Evolutionary conservation across 2,888 invertebrate species (phyloP), one percentile per base, ranked within the genome.

Genomic region (Tromatobia lineatoria): DNA sequence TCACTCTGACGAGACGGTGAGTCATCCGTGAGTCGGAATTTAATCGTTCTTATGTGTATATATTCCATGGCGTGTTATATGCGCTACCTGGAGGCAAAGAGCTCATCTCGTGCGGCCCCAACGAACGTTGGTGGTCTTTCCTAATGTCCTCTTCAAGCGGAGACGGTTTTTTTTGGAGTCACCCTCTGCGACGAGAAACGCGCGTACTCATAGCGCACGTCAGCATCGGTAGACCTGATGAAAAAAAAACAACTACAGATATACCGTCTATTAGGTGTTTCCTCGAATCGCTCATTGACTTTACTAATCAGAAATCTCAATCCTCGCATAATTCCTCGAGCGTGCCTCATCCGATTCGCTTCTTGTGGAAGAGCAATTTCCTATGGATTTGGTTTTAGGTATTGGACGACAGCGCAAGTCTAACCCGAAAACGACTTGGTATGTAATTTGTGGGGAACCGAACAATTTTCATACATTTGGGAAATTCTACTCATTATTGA

Each of bases 71-170:
- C n/a, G 50, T 38, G 20, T 64, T 52, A 34, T 52, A 47, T 15
- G 50, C 34, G 54, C 74, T 69, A 70, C 74, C 82, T 82, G 78
- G 73, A 34, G 45, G 42, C n/a, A 20, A n/a, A 52, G 42, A 54
- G 52, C 38, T 76, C 66, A 52, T 52, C 78, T 52, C 54, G 61
- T 70, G 64, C 38, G 69, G 47, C 57, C 52, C 13, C 71, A 42
- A 78, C 74, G 74, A 20, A 78, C 82, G 82, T 82, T n/a, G 73
- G 73, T 82, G 77, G 82, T 82, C 57, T 54, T 57, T 23, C 23
- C n/a, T 18, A 29, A 69, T 59, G 59, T 64, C 64, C 64, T 15
- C 20, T 3, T 78, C 29, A 11, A 38, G 54, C 34, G 45, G 57
- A 29, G 29, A 29, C 10, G 45, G 67, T 67, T 77, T 73, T n/a